These are phyloP conservation scores for Aphidius colemani DNA, from an alignment of 2,888 invertebrate genomes.

Conservation along the genomic window DNA sequence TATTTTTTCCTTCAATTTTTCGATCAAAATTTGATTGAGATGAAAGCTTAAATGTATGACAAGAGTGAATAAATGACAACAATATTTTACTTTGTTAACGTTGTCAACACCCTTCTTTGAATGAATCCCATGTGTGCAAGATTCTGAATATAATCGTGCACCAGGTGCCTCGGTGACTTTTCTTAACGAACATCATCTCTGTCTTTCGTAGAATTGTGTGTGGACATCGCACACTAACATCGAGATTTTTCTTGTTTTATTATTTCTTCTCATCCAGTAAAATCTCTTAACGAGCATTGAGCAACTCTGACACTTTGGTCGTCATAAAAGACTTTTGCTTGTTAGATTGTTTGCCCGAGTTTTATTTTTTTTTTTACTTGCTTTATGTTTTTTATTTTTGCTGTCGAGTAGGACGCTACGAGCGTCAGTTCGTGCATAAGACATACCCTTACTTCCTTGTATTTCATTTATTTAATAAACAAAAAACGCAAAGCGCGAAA, in stretches of 20 bases:
- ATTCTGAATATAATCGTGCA: constrained; percentile 53
- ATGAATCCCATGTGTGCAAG: constrained; percentile 46
- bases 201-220: background rate
- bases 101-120: constrained; percentile 1
- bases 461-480: too few relatives aligned
- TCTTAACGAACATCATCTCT: constrained; percentile 54
- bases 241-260: constrained; percentile 21
- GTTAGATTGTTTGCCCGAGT: constrained; percentile 50
- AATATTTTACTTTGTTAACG: constrained; percentile 21
- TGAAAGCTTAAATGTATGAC: background rate
- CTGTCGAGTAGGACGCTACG: too few relatives aligned
- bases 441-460: too few relatives aligned
- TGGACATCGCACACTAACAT: too few relatives aligned
- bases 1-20: background rate
- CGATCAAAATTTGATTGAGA: background rate
- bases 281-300: constrained; percentile 50
- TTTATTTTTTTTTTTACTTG: constrained; percentile 12
- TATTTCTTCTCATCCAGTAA: constrained; percentile 23
- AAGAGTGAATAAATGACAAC: constrained; percentile 19
- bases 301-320: constrained; percentile 37
- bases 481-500: too few relatives aligned
- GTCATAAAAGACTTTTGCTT: constrained; percentile 44
- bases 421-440: too few relatives aligned
- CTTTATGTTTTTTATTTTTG: too few relatives aligned
- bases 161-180: constrained; percentile 56